Conservation (phyloP, 30 jellyfish, hydroid and myxozoan species). For the Pelagia noctiluca region DNA sequence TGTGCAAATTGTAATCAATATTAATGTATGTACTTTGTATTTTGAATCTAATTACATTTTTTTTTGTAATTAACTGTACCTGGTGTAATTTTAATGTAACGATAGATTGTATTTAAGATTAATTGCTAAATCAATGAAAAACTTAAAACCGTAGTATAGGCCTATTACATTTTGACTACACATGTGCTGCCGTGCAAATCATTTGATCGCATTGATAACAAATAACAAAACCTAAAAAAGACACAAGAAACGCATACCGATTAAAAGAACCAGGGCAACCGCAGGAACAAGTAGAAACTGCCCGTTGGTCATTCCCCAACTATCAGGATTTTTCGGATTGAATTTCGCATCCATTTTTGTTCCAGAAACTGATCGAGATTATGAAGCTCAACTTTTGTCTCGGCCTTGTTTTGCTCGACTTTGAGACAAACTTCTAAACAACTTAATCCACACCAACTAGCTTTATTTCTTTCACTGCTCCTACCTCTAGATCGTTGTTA, state of each 20-base stretch:
- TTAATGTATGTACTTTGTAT: too few relatives aligned
- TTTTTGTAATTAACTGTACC: too few relatives aligned
- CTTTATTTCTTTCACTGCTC: neutral
- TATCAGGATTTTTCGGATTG: constrained; percentile 68
- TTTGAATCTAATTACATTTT: too few relatives aligned
- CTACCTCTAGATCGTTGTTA: neutral
- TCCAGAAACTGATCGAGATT: neutral
- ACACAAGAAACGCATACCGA: constrained; percentile 42
- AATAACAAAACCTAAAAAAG: too few relatives aligned
- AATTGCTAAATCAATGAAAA: too few relatives aligned
- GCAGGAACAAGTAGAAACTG: constrained; percentile 57
- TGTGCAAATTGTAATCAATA: too few relatives aligned
- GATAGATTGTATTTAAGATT: too few relatives aligned
- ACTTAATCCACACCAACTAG: neutral
- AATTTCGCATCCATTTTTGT: constrained; percentile 5
- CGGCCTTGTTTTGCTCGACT: neutral
- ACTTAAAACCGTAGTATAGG: too few relatives aligned
- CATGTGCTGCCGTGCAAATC: too few relatives aligned
- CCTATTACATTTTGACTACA: too few relatives aligned
- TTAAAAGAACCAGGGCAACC: constrained; percentile 46
- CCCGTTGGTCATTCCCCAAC: constrained; percentile 65
- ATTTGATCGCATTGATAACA: too few relatives aligned
- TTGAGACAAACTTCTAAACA: neutral
- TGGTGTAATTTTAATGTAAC: too few relatives aligned
- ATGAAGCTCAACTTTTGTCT: neutral